Base-by-base conservation (phyloP, 2,888 invertebrate genomes). In the Eilema sororculum region DNA sequence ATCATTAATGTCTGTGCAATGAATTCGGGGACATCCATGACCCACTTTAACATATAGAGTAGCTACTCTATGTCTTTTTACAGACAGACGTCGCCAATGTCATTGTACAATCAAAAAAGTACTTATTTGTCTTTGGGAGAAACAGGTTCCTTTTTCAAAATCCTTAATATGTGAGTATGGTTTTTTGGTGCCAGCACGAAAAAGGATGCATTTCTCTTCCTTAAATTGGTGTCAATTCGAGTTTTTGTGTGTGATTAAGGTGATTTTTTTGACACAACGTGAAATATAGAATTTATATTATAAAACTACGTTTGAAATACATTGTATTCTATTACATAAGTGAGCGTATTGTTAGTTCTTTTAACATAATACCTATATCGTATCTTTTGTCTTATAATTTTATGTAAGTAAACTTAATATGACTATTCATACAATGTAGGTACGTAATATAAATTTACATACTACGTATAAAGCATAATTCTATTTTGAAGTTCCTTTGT, bases 1-100 rank as follows among this genome's bases (percentile, higher is more conserved):
- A 82, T 81, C 80, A 87, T 87, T 87, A 86, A 88, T 88, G 85
- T 81, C 79, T 78, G 76, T 75, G 82, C 84, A 86, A 86, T 84
- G 84, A 85, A 84, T 86, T 84, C 64, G 79, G 80, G 85, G 83
- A 81, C 81, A 87, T 87, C 90, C 89, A 74, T 90, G 90, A 89
- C 90, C 90, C 65, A 89, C 80, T 82, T 86, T 69, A 65, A 64
- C 71, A 69, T 76, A 74, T 74, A 72, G 78, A 77, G 77, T 73
- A 73, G 52, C n/a, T 63, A 37, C 62, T 60, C 60, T 72, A 74
- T 79, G 74, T 72, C 78, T 77, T 74, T 78, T 72, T 76, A 79
- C 72, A 72, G 69, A 69, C 22, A 41, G 56, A 72, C 67, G 62
- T 56, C 25, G 59, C 28, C 68, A 74, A 64, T 75, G 46, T 9